phyloP scores from a whole-genome alignment of 1,140 invertebrate genomes.

The Pseudomyrmex flavicornis region DNA sequence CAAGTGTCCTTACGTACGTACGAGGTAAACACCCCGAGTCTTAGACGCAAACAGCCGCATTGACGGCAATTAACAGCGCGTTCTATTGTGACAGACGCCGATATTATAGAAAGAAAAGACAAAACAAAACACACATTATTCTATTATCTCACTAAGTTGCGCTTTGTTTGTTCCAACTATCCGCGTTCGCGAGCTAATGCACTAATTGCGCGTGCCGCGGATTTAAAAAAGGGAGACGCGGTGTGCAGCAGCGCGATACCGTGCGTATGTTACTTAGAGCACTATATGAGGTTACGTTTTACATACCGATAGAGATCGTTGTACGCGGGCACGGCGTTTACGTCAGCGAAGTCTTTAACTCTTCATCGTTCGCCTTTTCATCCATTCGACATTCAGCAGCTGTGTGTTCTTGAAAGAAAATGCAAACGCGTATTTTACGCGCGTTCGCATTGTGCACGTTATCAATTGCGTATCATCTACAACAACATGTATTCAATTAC shows the following conservation, averaged over 20 bases:
- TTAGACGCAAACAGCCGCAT: not conserved
- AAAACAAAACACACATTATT: not conserved
- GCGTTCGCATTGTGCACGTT: too few species aligned
- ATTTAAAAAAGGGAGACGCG: conserved; percentile 15
- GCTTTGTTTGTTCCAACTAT: not conserved
- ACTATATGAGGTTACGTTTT: conserved; percentile 79
- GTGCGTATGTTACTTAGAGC: conserved; percentile 68
- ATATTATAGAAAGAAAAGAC: not conserved
- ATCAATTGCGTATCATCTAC: too few species aligned
- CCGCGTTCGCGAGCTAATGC: not conserved
- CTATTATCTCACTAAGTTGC: not conserved
- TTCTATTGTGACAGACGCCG: not conserved
- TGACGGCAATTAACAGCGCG: not conserved
- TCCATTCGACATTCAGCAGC: not conserved
- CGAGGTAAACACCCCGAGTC: conserved; percentile 21
- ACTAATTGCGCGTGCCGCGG: conserved; percentile 24
- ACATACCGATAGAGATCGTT: conserved; percentile 80
- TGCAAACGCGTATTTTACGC: not conserved
- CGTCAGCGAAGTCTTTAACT: conserved; percentile 49
- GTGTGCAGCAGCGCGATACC: conserved; percentile 70
- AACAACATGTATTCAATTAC: too few species aligned
- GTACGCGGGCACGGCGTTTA: conserved; percentile 69
- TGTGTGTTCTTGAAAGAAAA: conserved; percentile 31
- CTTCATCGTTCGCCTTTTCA: conserved; percentile 37
- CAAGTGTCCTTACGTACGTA: not conserved